Evolutionary conservation across 1,140 invertebrate species (phyloP), one percentile per base, ranked within the genome.

Genomic region (Dendroctonus valens): DNA sequence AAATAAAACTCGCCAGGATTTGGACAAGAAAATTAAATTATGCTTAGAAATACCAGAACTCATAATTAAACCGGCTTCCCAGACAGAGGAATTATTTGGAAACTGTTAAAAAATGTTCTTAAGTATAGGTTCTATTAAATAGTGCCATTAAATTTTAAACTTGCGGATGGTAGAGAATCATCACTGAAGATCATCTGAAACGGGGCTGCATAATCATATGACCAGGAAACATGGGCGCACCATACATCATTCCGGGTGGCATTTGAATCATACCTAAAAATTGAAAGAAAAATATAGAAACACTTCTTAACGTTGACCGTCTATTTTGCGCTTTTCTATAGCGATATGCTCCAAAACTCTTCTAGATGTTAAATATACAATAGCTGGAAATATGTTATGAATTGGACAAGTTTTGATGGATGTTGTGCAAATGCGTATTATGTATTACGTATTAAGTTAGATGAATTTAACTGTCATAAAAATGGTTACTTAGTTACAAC

Each of bases 141-240:
- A 51, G 63, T 59, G 55, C 38, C 12, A 57, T 44, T 55, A 65
- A 66, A 67, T 70, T 52, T 74, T 74, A 77, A 49, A 76, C 76
- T 76, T 77, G 74, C 73, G 75, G 74, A 70, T 76, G 74, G 72
- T 78, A 78, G 70, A 76, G 72, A 65, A 75, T 66, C 71, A 76
- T 78, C 49, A 83, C 77, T 73, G 82, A 82, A 72, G 87, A 90
- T 90, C 88, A 90, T 89, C 88, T 89, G 79, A 89, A 90, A 78
- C 88, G 85, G 62, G 87, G 87, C 77, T 87, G 87, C 87, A 89
- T 88, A 84, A 84, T 77, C 81, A 87, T 83, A 65, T 83, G 85
- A 65, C 80, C 83, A 69, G 84, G 84, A 69, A 85, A 86, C 84
- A 87, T 85, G 50, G 84, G 85, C n/a, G 83, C 77, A 41, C 83